Base-by-base conservation (phyloP, 2,888 invertebrate genomes). In the Eupithecia subfuscata region DNA sequence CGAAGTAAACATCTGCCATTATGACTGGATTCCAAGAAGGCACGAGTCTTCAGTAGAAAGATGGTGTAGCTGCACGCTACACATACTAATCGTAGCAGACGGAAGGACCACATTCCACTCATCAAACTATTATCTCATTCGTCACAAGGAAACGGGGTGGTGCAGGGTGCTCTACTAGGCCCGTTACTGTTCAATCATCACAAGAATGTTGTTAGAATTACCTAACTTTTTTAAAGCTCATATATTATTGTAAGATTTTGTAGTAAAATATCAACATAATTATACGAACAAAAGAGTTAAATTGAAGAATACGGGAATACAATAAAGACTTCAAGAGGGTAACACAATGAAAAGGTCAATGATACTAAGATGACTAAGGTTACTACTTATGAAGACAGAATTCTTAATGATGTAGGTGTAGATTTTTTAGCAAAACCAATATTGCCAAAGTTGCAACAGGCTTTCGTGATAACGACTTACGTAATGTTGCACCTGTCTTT, bases 381-480 rank as follows among this genome's bases (percentile, higher is more conserved):
- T 18, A 48, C 14, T 22, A 63, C 1, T 18, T 64, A 64, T 18
- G 34, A 64, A 37, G 34, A 16, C 64, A 64, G 34, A 30, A 64
- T 37, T 64, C 34, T 11, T 64, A 64, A 64, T 64, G 16, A 34
- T 34, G 64, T 64, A 34, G 60, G 25, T 64, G n/a, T 40, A 37
- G 37, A 22, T 68, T 68, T 43, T 43, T 68, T 68, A 40, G 25
- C 37, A 68, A 22, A 68, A 22, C 8, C 22, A 22, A 22, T 70
- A 40, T 22, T 70, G 52, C 22, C n/a, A n/a, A 70, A 43, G 40
- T 70, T 63, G 60, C 70, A 63, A 70, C 40, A 70, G 25, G 18
- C 69, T 14, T 69, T 69, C 60, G 64, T 69, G 69, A 48, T 64
- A 73, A 34, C 22, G 63, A n/a, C 22, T 73, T 63, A 64, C 63